phyloP scores from a whole-genome alignment of 2,797 vertebrate species.

The Hapalemur alaotrensis region DNA sequence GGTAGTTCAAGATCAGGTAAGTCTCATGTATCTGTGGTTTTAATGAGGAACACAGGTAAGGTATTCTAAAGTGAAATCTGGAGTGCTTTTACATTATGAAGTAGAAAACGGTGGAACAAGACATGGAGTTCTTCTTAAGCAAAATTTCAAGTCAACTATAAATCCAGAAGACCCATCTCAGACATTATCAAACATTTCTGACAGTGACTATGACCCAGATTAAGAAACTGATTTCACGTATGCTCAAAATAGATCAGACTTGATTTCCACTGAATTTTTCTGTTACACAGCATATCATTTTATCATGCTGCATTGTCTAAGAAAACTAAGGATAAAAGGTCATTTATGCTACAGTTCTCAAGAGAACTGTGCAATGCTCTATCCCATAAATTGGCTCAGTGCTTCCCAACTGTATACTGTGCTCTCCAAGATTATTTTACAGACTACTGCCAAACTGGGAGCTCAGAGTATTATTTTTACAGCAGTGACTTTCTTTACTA shows the following conservation, averaged over 20 bases:
- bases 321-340: background rate
- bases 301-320: background rate
- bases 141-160: background rate
- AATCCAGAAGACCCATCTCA: background rate
- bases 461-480: background rate
- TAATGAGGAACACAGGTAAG: background rate
- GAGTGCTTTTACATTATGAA: background rate
- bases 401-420: background rate
- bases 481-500: background rate
- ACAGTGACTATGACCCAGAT: background rate
- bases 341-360: background rate
- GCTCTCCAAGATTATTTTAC: background rate
- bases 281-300: background rate
- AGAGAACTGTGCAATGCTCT: background rate
- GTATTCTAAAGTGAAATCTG: background rate
- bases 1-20: background rate
- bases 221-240: background rate
- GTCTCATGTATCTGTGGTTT: background rate
- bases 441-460: background rate
- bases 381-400: no score
- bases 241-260: background rate
- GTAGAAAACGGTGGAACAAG: background rate
- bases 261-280: background rate
- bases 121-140: background rate
- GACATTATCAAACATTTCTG: background rate